A percentile compares a stretch with the other conserved stretches of the same genome.
These are phyloP conservation scores for Drosophila ezoana DNA, from an alignment of 2,888 invertebrate species.

Conservation along the genomic window DNA sequence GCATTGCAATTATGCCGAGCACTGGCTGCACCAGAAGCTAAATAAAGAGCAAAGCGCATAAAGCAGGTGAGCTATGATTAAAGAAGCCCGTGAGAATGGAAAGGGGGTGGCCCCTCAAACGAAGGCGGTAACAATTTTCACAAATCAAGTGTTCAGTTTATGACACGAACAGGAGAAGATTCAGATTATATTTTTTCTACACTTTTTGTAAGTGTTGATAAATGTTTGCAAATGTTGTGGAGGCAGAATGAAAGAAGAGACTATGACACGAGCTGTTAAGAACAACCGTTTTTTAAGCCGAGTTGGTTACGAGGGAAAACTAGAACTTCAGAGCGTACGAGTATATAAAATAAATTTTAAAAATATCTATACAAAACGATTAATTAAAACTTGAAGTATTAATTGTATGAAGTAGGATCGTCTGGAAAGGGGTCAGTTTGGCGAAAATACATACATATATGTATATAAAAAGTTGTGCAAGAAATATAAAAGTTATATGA, in stretches of 20 bases:
- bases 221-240: constrained; percentile 49
- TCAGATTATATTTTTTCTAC: constrained; percentile 13
- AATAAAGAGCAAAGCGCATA: constrained; percentile 58
- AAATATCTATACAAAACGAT: too few species aligned
- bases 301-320: too few species aligned
- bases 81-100: constrained; percentile 36
- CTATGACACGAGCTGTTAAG: constrained; percentile 4
- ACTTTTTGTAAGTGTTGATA: constrained; percentile 40
- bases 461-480: too few species aligned
- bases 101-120: constrained; percentile 6
- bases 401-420: too few species aligned
- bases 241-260: constrained; percentile 6
- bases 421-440: too few species aligned
- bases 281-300: background rate
- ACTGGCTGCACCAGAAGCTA: constrained; percentile 44
- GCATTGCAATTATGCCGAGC: constrained; percentile 75
- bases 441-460: too few species aligned
- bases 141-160: constrained; percentile 73
- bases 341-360: too few species aligned
- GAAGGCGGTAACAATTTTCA: constrained; percentile 53
- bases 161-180: constrained; percentile 42
- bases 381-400: too few species aligned
- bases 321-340: too few species aligned
- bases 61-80: constrained; percentile 71
- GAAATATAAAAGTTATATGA: too few species aligned